Percentiles rank a stretch among this genome's conserved stretches.
phyloP scores from a whole-genome alignment of 2,797 vertebrate species.

The Siniperca scherzeri region DNA sequence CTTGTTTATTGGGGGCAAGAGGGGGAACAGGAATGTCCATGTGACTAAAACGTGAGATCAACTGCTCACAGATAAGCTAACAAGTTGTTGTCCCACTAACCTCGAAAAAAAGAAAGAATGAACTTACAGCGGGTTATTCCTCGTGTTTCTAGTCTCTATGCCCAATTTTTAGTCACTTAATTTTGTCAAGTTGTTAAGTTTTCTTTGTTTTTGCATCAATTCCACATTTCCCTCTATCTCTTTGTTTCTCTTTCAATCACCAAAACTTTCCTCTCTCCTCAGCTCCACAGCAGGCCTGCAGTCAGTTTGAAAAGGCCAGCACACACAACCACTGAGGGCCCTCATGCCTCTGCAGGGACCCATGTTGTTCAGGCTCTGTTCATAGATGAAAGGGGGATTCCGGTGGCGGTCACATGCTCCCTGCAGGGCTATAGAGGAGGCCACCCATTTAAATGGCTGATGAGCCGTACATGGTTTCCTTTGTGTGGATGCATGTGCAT shows the following conservation, averaged over 20 bases:
- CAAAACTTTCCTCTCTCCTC: constrained; percentile 13
- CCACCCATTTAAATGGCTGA: constrained; percentile 65
- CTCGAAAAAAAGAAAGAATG: constrained; percentile 35
- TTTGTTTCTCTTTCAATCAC: background rate
- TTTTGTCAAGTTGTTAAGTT: background rate
- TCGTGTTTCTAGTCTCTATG: background rate
- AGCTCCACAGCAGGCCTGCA: constrained; percentile 18
- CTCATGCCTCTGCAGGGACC: constrained; percentile 51
- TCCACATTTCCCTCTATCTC: background rate
- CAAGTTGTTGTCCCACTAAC: constrained; percentile 72
- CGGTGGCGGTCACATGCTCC: constrained; percentile 77
- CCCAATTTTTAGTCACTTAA: background rate
- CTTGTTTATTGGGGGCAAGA: constrained; percentile 74
- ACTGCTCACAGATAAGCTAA: constrained; percentile 37
- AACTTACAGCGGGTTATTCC: background rate
- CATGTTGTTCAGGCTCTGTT: constrained; percentile 55
- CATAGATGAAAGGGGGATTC: constrained; percentile 75
- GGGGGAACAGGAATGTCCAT: constrained; percentile 71
- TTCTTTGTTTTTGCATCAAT: background rate
- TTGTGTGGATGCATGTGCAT: constrained; percentile 68
- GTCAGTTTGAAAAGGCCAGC: constrained; percentile 39
- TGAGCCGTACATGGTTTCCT: constrained; percentile 57
- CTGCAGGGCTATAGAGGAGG: constrained; percentile 59
- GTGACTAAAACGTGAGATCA: constrained; percentile 76
- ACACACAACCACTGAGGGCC: constrained; percentile 23